phyloP scores from a whole-genome alignment of 1,140 invertebrate genomes.

The Drosophila sp. region DNA sequence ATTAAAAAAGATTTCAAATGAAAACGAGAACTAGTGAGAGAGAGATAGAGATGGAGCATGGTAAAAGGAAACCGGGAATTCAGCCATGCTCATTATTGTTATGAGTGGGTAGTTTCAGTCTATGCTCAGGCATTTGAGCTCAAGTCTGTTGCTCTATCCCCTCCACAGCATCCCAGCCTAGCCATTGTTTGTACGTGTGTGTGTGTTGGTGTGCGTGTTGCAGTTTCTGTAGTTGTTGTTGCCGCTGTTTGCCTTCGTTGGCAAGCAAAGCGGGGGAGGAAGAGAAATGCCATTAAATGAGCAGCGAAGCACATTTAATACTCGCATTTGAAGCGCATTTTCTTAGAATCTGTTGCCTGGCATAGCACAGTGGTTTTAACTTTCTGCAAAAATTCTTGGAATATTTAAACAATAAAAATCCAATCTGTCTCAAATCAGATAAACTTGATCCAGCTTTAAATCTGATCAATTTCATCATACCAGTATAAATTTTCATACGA shows the following conservation, averaged over 20 bases:
- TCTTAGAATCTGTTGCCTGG: constrained; percentile 13
- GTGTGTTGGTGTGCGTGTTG: constrained; percentile 17
- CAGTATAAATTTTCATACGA: too few species aligned
- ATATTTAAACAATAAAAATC: too few species aligned
- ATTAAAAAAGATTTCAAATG: not conserved
- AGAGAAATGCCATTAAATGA: constrained; percentile 35
- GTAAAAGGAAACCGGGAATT: constrained; percentile 33
- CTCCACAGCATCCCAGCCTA: not conserved
- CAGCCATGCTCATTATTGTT: constrained; percentile 59
- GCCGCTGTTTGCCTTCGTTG: constrained; percentile 27
- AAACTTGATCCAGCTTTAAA: too few species aligned
- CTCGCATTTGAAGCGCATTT: constrained; percentile 50
- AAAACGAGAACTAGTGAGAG: not conserved
- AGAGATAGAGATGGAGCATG: not conserved
- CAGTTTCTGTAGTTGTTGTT: not conserved
- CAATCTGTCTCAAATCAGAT: too few species aligned
- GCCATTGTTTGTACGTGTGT: constrained; percentile 23
- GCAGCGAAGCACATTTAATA: constrained; percentile 63
- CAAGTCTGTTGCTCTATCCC: constrained; percentile 52
- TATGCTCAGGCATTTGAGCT: constrained; percentile 41
- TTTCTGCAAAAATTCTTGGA: not conserved
- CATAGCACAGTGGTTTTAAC: constrained; percentile 38
- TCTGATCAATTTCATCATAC: too few species aligned
- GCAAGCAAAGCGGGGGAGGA: constrained; percentile 7
- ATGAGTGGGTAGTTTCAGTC: constrained; percentile 57